Conservation (phyloP, 2,797 vertebrate genomes). For the Acipenser oxyrinchus region DNA sequence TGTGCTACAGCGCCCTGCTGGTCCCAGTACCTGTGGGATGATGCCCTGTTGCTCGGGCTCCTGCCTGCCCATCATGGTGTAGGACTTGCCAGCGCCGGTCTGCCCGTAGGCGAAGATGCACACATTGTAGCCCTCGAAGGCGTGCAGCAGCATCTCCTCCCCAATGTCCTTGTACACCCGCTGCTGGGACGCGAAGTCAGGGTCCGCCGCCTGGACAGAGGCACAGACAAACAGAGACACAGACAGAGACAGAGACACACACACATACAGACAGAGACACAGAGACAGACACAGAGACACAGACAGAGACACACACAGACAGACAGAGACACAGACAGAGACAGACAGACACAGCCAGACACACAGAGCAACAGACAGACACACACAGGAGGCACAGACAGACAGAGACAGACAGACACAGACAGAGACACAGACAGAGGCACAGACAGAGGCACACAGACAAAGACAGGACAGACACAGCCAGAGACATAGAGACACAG, state of each 20-base stretch:
- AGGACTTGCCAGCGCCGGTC: conserved; percentile 80
- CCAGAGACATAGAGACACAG: not conserved
- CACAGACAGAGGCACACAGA: not conserved
- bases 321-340: not conserved
- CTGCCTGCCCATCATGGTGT: conserved; percentile 86
- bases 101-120: conserved; percentile 87
- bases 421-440: conserved; percentile 17
- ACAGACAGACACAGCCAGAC: not conserved
- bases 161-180: conserved; percentile 81
- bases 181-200: conserved; percentile 66
- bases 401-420: not conserved
- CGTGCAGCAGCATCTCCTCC: conserved; percentile 79
- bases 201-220: conserved; percentile 62
- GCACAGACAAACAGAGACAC: conserved; percentile 13
- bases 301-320: not conserved
- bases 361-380: not conserved
- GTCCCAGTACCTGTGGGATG: conserved; percentile 66
- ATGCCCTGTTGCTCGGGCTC: conserved; percentile 73
- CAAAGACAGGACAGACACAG: not conserved
- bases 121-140: conserved; percentile 83
- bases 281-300: not conserved
- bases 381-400: conserved; percentile 32
- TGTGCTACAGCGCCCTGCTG: not conserved
- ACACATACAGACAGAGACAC: not conserved
- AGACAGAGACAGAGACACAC: conserved; percentile 10